Evolutionary conservation across 2,888 invertebrate genomes (phyloP), one percentile per base, ranked within the genome.

Genomic region (Amblyjoppa proteus): DNA sequence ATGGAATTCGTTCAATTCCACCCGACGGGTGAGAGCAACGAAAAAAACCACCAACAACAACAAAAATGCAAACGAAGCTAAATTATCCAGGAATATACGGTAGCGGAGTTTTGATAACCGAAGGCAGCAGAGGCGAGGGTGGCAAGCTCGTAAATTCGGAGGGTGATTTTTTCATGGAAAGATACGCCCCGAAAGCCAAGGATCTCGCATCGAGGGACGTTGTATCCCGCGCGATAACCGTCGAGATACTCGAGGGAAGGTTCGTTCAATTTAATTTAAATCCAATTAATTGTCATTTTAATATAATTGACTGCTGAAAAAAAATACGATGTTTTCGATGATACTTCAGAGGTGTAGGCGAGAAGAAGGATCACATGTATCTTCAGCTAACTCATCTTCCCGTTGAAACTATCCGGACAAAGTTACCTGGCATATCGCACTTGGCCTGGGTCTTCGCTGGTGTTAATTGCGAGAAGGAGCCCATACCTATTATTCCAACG

Each of bases 1-100:
- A 96, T 99, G 96, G 99, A 99, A 95, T 99, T 99, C 93, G 97
- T 99, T 79, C 99, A 99, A 95, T 99, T 99, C 95, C 99, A 99
- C 94, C 99, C 99, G 0, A 99, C 99, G 70, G 98, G 98, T 61
- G 49, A 53, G 86, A 41, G 16, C 20, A 68, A 28, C 11, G n/a
- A 3, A 25, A 6, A 34, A 81, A 25, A 80, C 20, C 20, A 20
- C 20, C 20, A 34, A 79, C 6, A 80, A 53, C 7, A 56, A 16
- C 9, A 13, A 58, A 28, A 73, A 68, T 82, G 49, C 28, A 38
- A 16, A 34, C 11, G 20, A 9, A 41, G 20, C 13, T 81, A 49
- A 66, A 28, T 38, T 25, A 1, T 79, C 5, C 89, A 97, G 98
- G 98, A 90, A 99, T 99, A 94, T 99, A 99, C 94, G 99, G 99